Evolutionary conservation across 2,888 invertebrate species (phyloP).

Genomic region (Troides helena): DNA sequence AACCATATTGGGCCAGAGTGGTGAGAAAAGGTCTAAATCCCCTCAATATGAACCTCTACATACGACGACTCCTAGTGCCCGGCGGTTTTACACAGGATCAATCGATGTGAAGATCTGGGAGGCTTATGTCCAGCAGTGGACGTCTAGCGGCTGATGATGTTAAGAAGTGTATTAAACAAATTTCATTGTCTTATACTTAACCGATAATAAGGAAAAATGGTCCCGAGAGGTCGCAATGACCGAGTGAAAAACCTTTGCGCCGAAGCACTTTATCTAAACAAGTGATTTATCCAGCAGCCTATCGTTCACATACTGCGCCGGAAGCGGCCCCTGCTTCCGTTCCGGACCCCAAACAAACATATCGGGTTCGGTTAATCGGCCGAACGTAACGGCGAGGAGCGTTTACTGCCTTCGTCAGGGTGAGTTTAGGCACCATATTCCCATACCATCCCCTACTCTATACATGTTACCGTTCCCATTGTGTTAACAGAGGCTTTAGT

Average conservation of each 20-base stretch:
- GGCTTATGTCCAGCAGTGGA: no score
- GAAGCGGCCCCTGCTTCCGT: conserved; percentile 39
- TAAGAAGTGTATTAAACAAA: background rate
- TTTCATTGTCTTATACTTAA: background rate
- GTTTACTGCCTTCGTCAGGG: conserved; percentile 29
- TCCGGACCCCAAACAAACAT: conserved; percentile 49
- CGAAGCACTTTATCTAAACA: conserved; percentile 27
- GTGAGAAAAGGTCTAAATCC: no score
- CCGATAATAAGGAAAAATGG: background rate
- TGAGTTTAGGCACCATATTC: conserved; percentile 28
- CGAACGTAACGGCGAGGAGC: conserved; percentile 35
- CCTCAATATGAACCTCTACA: no score
- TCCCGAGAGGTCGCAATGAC: conserved; percentile 6
- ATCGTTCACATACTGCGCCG: conserved; percentile 36
- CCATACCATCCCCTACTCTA: conserved; percentile 1
- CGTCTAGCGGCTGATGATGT: no score
- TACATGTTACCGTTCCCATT: no score
- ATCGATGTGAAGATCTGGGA: no score
- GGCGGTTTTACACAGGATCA: no score
- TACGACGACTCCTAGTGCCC: no score
- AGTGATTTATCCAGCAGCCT: conserved; percentile 40
- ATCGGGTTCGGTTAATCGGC: conserved; percentile 49
- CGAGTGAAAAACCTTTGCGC: conserved; percentile 20
- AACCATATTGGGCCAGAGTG: no score
- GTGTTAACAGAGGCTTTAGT: background rate